These are phyloP conservation scores for Pollenia angustigena DNA, from an alignment of 2,888 invertebrate species.

Conservation along the genomic window DNA sequence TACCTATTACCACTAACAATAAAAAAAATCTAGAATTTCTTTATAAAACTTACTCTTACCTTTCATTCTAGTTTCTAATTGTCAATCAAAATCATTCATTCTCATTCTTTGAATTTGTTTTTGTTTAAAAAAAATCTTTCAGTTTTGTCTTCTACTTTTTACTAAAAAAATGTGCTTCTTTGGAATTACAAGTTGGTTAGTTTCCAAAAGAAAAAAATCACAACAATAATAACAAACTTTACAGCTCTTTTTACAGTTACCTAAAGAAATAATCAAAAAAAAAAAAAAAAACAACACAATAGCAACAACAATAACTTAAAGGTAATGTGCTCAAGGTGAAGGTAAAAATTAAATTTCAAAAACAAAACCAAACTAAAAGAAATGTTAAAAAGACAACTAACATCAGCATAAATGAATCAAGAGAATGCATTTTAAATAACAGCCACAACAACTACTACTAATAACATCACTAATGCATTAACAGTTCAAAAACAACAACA, in stretches of 20 bases:
- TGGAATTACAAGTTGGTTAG: neutral
- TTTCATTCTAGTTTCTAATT: conserved; percentile 52
- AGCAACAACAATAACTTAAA: conserved; percentile 3
- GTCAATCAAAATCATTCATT: conserved; percentile 30
- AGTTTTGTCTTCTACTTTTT: neutral
- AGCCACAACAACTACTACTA: neutral
- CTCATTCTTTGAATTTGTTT: neutral
- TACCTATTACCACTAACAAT: neutral
- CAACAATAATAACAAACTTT: neutral
- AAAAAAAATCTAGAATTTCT: neutral
- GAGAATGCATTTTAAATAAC: neutral
- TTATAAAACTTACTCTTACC: conserved; percentile 38
- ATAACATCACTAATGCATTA: conserved; percentile 1
- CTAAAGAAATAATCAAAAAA: neutral
- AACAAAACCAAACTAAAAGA: neutral
- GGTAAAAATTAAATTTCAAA: conserved; percentile 58
- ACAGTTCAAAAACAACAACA: neutral
- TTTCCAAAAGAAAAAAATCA: neutral
- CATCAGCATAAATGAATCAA: conserved; percentile 13
- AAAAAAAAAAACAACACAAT: too few species aligned
- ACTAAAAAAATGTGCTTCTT: neutral
- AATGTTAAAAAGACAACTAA: neutral
- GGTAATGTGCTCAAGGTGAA: conserved; percentile 63
- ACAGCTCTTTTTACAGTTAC: neutral
- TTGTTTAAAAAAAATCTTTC: neutral